Evolutionary conservation across 2,797 vertebrate genomes (phyloP).

Genomic region (Phataginus tricuspis): DNA sequence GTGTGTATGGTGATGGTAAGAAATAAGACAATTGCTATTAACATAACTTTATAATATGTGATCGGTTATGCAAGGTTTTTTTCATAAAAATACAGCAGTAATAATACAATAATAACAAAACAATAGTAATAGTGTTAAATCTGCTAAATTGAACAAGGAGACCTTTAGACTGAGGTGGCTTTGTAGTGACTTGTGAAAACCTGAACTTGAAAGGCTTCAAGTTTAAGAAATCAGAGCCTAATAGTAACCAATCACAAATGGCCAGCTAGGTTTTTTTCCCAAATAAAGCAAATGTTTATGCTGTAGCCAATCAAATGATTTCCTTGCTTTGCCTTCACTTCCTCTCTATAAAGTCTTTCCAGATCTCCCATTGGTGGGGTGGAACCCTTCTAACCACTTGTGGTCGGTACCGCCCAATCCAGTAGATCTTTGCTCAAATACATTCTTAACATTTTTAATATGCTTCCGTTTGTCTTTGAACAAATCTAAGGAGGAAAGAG

Average conservation of each 20-base stretch:
- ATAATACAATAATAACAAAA: too few species aligned
- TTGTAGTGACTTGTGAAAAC: not conserved
- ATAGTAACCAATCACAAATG: not conserved
- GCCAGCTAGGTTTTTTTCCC: not conserved
- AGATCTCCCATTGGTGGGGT: not conserved
- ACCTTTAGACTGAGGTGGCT: not conserved
- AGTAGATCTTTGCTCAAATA: not conserved
- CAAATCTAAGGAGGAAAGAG: too few species aligned
- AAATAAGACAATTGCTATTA: not conserved
- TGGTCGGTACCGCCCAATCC: not conserved
- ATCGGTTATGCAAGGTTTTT: not conserved
- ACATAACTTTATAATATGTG: not conserved
- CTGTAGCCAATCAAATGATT: not conserved
- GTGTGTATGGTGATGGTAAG: not conserved
- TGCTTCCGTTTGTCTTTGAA: not conserved
- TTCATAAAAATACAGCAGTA: not conserved
- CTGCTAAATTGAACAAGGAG: not conserved
- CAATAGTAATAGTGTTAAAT: not conserved
- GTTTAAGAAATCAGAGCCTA: not conserved
- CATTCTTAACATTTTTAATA: not conserved
- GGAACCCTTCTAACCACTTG: not conserved
- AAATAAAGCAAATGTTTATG: not conserved
- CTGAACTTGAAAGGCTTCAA: not conserved
- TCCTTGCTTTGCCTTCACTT: not conserved
- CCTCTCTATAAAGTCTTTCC: not conserved